These are phyloP conservation scores for Uropetala carovei DNA, from an alignment of 2,888 invertebrate species.

Conservation along the genomic window DNA sequence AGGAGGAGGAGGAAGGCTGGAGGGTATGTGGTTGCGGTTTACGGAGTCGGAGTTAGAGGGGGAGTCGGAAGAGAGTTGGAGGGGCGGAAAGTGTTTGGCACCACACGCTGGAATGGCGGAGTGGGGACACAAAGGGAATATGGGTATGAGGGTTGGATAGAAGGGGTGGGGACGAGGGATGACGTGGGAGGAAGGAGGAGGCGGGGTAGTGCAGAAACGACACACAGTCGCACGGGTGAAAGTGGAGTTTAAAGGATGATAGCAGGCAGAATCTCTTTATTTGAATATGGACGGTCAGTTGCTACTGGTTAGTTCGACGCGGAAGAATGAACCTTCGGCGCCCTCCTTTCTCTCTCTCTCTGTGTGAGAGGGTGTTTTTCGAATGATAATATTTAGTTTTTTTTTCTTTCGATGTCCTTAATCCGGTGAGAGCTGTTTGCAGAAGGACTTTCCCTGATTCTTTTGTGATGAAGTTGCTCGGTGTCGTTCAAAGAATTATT, in stretches of 20 bases:
- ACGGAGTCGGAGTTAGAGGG: no score
- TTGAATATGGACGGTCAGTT: slow-evolving; percentile 23
- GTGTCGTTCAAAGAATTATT: no score
- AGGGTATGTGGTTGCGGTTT: slow-evolving; percentile 57
- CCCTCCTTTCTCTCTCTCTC: background rate
- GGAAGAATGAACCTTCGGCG: slow-evolving; percentile 13
- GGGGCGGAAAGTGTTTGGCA: background rate
- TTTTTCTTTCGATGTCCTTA: background rate
- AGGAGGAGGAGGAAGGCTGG: background rate
- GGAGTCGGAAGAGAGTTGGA: background rate
- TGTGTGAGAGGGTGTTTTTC: background rate
- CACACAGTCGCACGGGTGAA: slow-evolving; percentile 38
- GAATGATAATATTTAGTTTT: background rate
- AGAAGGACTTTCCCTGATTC: background rate
- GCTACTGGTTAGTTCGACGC: background rate
- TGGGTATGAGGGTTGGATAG: background rate
- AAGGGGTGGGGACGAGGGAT: background rate
- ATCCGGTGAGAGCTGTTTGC: background rate
- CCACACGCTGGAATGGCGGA: background rate
- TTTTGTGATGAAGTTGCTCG: no score
- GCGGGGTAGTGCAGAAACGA: background rate
- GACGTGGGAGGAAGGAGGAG: no score
- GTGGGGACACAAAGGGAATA: background rate
- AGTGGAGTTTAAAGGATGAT: slow-evolving; percentile 53
- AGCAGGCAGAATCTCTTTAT: slow-evolving; percentile 37